Conservation (phyloP, 2,888 invertebrate genomes). For the Himalopsyche tibetana region DNA sequence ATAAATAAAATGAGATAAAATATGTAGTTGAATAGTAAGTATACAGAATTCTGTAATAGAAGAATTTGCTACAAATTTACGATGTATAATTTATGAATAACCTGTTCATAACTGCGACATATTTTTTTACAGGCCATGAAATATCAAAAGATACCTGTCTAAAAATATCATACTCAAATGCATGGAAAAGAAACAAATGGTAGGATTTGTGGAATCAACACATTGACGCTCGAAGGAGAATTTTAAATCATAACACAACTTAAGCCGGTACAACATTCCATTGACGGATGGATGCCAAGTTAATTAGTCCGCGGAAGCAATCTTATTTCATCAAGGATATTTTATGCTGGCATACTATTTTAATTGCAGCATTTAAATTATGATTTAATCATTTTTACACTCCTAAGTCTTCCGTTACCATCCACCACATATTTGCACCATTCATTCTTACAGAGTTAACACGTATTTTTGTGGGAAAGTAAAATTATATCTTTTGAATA, state of each 20-base stretch:
- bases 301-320: not conserved
- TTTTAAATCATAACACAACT: not conserved
- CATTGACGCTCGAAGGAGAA: not conserved
- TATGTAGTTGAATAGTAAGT: too few relatives aligned
- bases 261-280: not conserved
- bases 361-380: not conserved
- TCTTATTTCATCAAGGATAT: conserved; percentile 18
- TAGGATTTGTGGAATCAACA: conserved; percentile 24
- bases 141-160: conserved; percentile 10
- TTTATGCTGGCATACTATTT: not conserved
- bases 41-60: too few relatives aligned
- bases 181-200: not conserved
- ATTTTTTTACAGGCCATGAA: not conserved
- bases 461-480: too few relatives aligned
- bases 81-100: not conserved
- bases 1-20: too few relatives aligned
- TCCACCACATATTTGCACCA: too few relatives aligned
- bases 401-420: too few relatives aligned
- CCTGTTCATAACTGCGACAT: not conserved
- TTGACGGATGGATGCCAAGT: conserved; percentile 22
- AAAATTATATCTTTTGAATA: too few relatives aligned
- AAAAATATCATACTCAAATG: not conserved
- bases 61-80: too few relatives aligned
- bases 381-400: too few relatives aligned
- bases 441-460: too few relatives aligned